Evolutionary conservation across 2,113 vertebrate species (phyloP), one percentile per base, ranked within the genome.

Genomic region (Phaethon lepturus): DNA sequence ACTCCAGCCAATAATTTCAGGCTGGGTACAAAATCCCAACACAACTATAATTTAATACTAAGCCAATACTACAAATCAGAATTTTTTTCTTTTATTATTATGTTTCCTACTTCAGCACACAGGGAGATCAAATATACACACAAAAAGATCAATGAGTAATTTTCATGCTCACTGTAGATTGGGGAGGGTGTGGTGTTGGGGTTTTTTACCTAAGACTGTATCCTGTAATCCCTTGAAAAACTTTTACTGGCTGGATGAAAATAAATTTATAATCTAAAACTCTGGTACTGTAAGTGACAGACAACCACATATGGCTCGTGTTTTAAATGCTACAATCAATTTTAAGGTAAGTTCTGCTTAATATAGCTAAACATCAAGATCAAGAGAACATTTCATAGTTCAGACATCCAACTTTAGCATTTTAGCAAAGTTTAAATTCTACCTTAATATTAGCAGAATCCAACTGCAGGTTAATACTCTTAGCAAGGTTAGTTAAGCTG

Each of bases 321-420:
- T 49, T 95, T 72, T 72, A 88, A 92, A 73, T 9, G 33, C 23
- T 83, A 73, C 42, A 55, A 72, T 49, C 35, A 83, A 10, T 80
- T 86, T 96, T 86, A 89, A 88, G 52, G 38, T 72, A 90, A 66
- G 11, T 49, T 90, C n/a, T 73, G 55, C 29, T 74, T 88, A 80
- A 77, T 60, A 73, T 13, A 9, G 45, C 26, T 77, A 69, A 92
- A 56, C 28, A 76, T n/a, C 71, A 85, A 63, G 20, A 88, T 17
- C 52, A 79, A 88, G 68, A 56, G 13, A 63, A 6, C 9, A 23
- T 35, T 42, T 56, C 24, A 13, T 8, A 58, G 29, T 50, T 86
- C 1, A 8, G 38, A 76, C 14, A 72, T 2, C 0, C 0, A 0
- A 55, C 9, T 19, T 19, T 3, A 49, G 56, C 60, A 80, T 40